phyloP scores from a whole-genome alignment of 2,113 vertebrate genomes.

The Trematocara macrostoma region DNA sequence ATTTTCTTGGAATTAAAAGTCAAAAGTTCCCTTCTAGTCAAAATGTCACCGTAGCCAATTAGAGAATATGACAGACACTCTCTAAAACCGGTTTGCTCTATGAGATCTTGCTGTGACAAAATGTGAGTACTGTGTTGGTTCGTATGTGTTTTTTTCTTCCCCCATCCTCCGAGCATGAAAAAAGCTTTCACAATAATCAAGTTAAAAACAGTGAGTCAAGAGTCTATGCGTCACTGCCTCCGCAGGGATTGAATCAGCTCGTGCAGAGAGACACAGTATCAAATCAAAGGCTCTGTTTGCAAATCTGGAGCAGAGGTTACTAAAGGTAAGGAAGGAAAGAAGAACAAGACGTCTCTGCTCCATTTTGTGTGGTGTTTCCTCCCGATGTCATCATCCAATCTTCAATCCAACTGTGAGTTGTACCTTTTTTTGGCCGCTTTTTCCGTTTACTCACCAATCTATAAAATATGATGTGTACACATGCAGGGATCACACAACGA shows the following conservation, averaged over 20 bases:
- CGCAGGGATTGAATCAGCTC: neutral
- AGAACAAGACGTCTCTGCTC: neutral
- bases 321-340: slow-evolving; percentile 2
- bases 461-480: neutral
- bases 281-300: neutral
- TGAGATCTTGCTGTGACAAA: neutral
- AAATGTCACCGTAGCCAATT: neutral
- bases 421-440: neutral
- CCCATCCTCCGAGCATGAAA: neutral
- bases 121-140: neutral
- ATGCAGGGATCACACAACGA: neutral
- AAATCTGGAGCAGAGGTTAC: slow-evolving; percentile 9
- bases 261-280: neutral
- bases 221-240: neutral
- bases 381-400: slow-evolving; percentile 59
- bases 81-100: neutral
- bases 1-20: neutral
- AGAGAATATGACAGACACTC: neutral
- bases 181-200: neutral
- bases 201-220: neutral
- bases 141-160: neutral
- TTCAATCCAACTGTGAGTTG: slow-evolving; percentile 25
- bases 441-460: slow-evolving; percentile 10
- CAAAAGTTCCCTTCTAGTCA: neutral
- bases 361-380: slow-evolving; percentile 39